Evolutionary conservation across 1,140 invertebrate species (phyloP).

Genomic region (Pseudomyrmex dendroicus): DNA sequence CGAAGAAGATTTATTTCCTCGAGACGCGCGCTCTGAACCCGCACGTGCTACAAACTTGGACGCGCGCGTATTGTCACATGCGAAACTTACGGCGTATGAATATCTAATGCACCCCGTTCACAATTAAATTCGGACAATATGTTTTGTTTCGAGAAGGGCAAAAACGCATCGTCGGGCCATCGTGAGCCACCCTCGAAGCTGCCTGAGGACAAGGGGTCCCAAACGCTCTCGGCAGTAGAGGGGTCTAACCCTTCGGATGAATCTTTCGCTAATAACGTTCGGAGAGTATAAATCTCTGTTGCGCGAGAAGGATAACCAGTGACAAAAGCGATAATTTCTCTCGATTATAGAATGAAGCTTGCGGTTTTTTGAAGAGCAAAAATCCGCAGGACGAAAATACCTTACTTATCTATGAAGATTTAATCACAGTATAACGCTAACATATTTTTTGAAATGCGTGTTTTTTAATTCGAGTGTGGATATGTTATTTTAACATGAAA

Average conservation of each 20-base stretch:
- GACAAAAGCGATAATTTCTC: conserved; percentile 70
- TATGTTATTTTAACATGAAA: conserved; percentile 6
- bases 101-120: conserved; percentile 83
- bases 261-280: conserved; percentile 71
- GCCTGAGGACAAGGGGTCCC: conserved; percentile 39
- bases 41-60: conserved; percentile 69
- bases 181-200: conserved; percentile 74
- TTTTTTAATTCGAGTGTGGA: too few species aligned
- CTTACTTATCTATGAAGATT: neutral
- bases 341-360: conserved; percentile 39
- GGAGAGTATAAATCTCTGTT: conserved; percentile 80
- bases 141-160: conserved; percentile 81
- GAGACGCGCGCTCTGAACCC: conserved; percentile 25
- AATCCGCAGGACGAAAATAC: neutral
- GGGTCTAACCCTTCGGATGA: conserved; percentile 52
- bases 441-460: neutral
- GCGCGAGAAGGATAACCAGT: conserved; percentile 62
- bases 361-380: conserved; percentile 43
- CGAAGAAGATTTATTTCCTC: conserved; percentile 70
- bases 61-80: conserved; percentile 77
- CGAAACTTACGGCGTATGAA: conserved; percentile 83
- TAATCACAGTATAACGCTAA: too few species aligned
- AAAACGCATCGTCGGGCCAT: conserved; percentile 6
- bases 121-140: conserved; percentile 85
- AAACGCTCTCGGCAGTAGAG: neutral